phyloP scores from a whole-genome alignment of 1,140 invertebrate genomes.

The Potamilus streckersoni region DNA sequence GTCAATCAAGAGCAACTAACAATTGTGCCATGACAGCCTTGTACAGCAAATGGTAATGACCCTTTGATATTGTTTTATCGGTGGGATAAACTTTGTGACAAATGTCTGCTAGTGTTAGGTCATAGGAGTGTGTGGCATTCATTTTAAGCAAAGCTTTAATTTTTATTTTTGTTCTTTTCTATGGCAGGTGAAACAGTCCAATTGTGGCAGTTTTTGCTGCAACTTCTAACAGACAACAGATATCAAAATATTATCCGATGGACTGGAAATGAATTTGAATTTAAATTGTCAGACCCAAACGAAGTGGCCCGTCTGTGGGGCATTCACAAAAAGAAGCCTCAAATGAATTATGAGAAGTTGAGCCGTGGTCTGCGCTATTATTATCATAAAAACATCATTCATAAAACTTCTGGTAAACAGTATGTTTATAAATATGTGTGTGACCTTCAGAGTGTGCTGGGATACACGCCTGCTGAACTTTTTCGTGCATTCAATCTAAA shows the following conservation, averaged over 20 bases:
- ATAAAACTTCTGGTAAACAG: slow-evolving; percentile 90
- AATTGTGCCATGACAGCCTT: too few species aligned
- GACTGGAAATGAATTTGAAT: slow-evolving; percentile 99
- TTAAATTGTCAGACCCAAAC: slow-evolving; percentile 98
- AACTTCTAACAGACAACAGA: slow-evolving; percentile 94
- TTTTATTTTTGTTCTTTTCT: slow-evolving; percentile 10
- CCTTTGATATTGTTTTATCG: too few species aligned
- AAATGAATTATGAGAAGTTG: slow-evolving; percentile 99
- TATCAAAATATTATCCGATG: slow-evolving; percentile 97
- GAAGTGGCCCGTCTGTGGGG: slow-evolving; percentile 98
- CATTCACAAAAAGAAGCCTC: slow-evolving; percentile 97
- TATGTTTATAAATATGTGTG: slow-evolving; percentile 98
- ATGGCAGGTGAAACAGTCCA: slow-evolving; percentile 67
- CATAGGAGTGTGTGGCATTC: too few species aligned
- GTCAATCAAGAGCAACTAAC: too few species aligned
- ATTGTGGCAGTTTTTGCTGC: slow-evolving; percentile 97
- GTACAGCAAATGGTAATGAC: too few species aligned
- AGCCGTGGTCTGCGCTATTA: slow-evolving; percentile 96
- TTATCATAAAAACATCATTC: slow-evolving; percentile 99
- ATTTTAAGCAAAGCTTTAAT: too few species aligned
- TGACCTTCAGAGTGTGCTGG: too few species aligned
- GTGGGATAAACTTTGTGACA: too few species aligned
- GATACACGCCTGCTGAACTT: slow-evolving; percentile 65
- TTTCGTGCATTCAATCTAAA: slow-evolving; percentile 65
- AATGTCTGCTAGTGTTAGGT: too few species aligned